phyloP scores from a whole-genome alignment of 2,797 vertebrate genomes.

The Salmo trutta region DNA sequence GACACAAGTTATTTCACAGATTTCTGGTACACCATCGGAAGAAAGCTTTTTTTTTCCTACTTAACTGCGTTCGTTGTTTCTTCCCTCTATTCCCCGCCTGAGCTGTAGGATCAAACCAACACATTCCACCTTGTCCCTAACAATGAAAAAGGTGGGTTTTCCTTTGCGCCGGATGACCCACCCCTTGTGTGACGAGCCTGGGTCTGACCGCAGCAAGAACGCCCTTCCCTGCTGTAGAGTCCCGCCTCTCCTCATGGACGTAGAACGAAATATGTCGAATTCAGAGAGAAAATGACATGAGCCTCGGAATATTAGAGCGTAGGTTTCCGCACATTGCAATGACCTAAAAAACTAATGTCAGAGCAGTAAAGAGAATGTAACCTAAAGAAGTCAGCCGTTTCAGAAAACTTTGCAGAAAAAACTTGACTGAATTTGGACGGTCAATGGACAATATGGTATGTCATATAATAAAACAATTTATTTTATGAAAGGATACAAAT shows the following conservation, averaged over 20 bases:
- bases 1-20: conserved; percentile 65
- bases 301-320: not conserved
- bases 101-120: conserved; percentile 75
- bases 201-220: conserved; percentile 77
- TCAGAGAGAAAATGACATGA: not conserved
- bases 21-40: conserved; percentile 38
- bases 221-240: conserved; percentile 69
- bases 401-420: not conserved
- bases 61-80: conserved; percentile 30
- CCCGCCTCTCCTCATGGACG: conserved; percentile 65
- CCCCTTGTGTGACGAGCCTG: conserved; percentile 76
- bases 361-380: not conserved
- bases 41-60: not conserved
- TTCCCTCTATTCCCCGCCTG: conserved; percentile 58
- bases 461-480: no score
- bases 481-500: no score
- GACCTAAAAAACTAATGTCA: not conserved
- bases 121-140: conserved; percentile 79
- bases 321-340: not conserved
- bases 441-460: no score
- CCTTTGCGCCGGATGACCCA: conserved; percentile 73
- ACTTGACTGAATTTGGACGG: no score
- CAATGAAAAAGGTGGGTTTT: conserved; percentile 84
- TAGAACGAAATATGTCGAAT: not conserved
- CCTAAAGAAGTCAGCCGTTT: not conserved